phyloP scores from a whole-genome alignment of 2,797 vertebrate genomes.

The Xenops minutus region DNA sequence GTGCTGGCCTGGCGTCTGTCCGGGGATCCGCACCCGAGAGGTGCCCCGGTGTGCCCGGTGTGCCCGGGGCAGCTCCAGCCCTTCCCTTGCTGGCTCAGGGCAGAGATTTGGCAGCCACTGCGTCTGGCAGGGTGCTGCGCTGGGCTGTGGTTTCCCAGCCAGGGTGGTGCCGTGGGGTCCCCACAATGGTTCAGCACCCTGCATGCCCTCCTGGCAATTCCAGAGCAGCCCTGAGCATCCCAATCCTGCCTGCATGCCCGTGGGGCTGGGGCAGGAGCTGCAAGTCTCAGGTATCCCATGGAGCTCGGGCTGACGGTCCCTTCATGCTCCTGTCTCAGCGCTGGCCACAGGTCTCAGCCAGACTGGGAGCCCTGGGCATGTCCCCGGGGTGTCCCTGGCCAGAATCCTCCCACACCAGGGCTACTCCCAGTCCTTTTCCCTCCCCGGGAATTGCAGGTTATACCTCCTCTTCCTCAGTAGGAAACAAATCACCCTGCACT shows the following conservation, averaged over 20 bases:
- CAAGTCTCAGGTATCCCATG: fast-evolving
- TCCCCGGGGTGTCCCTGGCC: not conserved
- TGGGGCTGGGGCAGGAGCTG: not conserved
- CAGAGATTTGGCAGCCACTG: not conserved
- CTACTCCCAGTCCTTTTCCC: not conserved
- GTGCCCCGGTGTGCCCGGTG: not conserved
- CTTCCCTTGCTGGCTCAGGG: not conserved
- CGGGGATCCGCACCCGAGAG: not conserved
- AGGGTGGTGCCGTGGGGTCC: not conserved
- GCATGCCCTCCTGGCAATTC: fast-evolving
- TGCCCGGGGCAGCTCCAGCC: not conserved
- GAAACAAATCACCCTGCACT: fast-evolving
- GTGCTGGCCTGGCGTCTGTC: not conserved
- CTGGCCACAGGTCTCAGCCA: fast-evolving
- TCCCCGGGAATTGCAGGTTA: fast-evolving
- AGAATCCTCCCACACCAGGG: fast-evolving
- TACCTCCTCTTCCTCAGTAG: not conserved
- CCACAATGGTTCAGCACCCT: fast-evolving
- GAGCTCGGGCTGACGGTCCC: not conserved
- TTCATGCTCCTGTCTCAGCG: fast-evolving
- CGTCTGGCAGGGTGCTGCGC: not conserved
- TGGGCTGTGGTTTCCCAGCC: not conserved
- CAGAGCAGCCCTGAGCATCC: not conserved
- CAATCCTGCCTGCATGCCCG: fast-evolving
- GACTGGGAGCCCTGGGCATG: fast-evolving